Base-by-base conservation (phyloP, 2,888 invertebrate genomes). In the Apodemia hepburni region DNA sequence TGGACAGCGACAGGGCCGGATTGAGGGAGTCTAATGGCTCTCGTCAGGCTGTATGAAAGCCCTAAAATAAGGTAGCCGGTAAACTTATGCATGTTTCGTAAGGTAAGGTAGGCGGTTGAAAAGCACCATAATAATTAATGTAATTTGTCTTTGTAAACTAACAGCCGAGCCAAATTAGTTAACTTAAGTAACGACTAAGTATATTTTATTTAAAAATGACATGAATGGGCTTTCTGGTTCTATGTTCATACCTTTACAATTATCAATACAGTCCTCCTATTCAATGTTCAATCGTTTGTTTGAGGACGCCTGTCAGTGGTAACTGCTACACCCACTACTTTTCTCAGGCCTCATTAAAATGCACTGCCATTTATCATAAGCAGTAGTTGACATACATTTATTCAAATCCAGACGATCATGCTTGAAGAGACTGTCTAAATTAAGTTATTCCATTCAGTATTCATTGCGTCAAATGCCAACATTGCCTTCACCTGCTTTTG, bases 261-360 rank as follows among this genome's bases (percentile, higher is more conserved):
- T 61, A 54, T 42, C 61, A 61, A 58, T 17, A 29, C 12, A 47
- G n/a, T 71, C 82, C 83, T 78, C 85, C 85, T 78, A 83, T 85
- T 82, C 75, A 81, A 81, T 84, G 83, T 76, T 77, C 67, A 66
- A 65, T 70, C 67, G 75, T 80, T 77, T 81, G 75, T 81, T 76
- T 76, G 74, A 76, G 70, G 72, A 75, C 42, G 42, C 42, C 42
- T 42, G 73, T 73, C 76, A 76, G 68, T 75, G 74, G 78, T 76
- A 76, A 74, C 70, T 67, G 68, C 65, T 65, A 72, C 84, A 77
- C 86, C 86, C 77, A 84, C 84, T 35, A 63, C 61, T 65, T 65
- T 66, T 62, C 63, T 65, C 49, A 59, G 49, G 47, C 38, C 58
- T 58, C 29, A 54, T 42, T 35, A 65, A 18, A 63, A 62, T 61